Base-by-base conservation (phyloP, 2,888 invertebrate species). In the Lordiphosa fenestrarum region DNA sequence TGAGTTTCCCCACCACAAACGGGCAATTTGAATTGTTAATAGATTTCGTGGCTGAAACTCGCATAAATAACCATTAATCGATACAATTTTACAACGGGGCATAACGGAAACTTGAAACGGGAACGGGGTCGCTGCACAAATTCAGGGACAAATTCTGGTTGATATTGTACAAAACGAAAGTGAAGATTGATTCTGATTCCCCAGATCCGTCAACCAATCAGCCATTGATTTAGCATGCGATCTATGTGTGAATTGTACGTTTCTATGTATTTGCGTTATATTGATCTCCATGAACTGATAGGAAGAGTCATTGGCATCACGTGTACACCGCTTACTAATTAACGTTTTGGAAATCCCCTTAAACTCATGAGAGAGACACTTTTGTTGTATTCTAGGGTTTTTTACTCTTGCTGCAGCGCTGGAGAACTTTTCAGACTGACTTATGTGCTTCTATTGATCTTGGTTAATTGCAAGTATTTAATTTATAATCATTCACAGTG, bases 21-120 rank as follows among this genome's bases (percentile, higher is more conserved):
- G 55, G 59, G 53, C 44, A 61, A 82, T 80, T 80, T 83, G 75
- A 84, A 78, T 84, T 80, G 85, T 78, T 75, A 80, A 81, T 80
- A 69, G 69, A 68, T 38, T 38, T 54, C 50, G 60, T 50, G 51
- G 56, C 42, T 60, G 60, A 61, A 44, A 50, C 47, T 49, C 65
- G 64, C 65, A 81, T 80, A 59, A 61, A 64, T 30, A 30, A 44
- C 30, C 42, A 73, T 68, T 59, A 70, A 66, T 69, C 61, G 51
- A 58, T 59, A 62, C 66, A 62, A 44, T 47, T 48, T 64, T 53
- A 66, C 52, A 62, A 40, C 52, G 47, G 23, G 47, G 59, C 36
- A 42, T 67, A 75, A 71, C 71, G 83, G 69, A 82, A 68, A 63
- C 61, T 41, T 53, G 47, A 56, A 54, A 38, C 55, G 80, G 44